Percentiles rank a stretch among this genome's conserved stretches.
Evolutionary conservation across 2,113 vertebrate species (phyloP).

Genomic region (Aspidoscelis tigris): DNA sequence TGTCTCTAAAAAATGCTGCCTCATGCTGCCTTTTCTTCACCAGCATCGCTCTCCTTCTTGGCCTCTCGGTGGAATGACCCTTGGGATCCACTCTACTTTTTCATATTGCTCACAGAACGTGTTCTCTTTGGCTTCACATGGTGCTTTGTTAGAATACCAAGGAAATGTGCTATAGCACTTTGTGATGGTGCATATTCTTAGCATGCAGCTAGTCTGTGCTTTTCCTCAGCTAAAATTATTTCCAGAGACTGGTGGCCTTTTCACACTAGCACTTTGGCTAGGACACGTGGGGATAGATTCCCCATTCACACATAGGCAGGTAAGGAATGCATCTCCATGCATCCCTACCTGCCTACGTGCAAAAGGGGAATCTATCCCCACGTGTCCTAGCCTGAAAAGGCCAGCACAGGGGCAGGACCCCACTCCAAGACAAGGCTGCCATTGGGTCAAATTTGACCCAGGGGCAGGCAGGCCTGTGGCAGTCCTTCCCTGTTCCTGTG

Average conservation of each 20-base stretch:
- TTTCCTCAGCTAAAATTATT: not conserved
- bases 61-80: not conserved
- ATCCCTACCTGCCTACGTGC: too few species aligned
- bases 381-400: too few species aligned
- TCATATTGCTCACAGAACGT: not conserved
- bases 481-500: too few species aligned
- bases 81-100: not conserved
- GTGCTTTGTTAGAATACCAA: not conserved
- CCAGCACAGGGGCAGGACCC: too few species aligned
- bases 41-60: not conserved
- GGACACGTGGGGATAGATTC: too few species aligned
- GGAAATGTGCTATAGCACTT: not conserved
- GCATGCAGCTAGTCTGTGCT: not conserved
- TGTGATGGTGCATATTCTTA: not conserved
- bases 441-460: too few species aligned
- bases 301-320: too few species aligned
- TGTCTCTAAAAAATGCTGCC: conserved; percentile 49
- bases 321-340: too few species aligned
- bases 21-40: conserved; percentile 29
- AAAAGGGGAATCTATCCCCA: too few species aligned
- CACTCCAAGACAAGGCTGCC: too few species aligned
- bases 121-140: not conserved
- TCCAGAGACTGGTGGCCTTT: not conserved
- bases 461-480: too few species aligned
- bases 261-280: too few species aligned